Evolutionary conservation across 2,113 vertebrate species (phyloP).

Genomic region (Phaethon lepturus): DNA sequence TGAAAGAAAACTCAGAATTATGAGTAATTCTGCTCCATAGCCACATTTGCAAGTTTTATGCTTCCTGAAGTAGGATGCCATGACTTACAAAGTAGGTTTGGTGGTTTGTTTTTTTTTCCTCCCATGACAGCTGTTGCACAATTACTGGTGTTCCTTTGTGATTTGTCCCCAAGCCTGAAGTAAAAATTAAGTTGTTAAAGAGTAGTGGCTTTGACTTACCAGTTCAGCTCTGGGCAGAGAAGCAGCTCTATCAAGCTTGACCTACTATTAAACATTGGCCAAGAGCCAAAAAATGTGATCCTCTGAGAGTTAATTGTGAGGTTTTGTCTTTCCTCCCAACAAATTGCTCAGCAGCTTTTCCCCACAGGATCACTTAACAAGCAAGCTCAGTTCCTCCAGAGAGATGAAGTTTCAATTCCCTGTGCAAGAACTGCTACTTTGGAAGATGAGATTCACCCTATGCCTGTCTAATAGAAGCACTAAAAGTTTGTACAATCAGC

Average conservation of each 20-base stretch:
- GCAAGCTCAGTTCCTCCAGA: not conserved
- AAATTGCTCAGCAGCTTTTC: not conserved
- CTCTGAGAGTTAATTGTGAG: not conserved
- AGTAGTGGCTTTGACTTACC: not conserved
- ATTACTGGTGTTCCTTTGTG: not conserved
- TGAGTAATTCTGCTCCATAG: not conserved
- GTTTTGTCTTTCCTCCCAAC: not conserved
- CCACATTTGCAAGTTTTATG: not conserved
- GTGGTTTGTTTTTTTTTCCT: no score
- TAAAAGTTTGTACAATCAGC: not conserved
- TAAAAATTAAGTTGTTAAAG: slow-evolving; percentile 46
- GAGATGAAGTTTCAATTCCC: not conserved
- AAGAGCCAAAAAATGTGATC: not conserved
- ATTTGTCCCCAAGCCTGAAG: not conserved
- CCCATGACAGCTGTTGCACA: not conserved
- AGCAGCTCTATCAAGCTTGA: slow-evolving; percentile 1
- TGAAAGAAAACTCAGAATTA: not conserved
- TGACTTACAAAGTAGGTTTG: not conserved
- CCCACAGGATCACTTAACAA: not conserved
- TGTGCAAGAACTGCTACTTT: not conserved
- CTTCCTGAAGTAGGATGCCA: not conserved
- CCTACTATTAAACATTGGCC: not conserved
- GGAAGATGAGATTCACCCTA: not conserved
- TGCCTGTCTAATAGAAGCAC: not conserved
- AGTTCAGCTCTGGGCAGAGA: not conserved